A percentile compares a stretch with the other conserved stretches of the same genome.
These are phyloP conservation scores for Buceros bicornis DNA, from an alignment of 2,797 vertebrate genomes.

Conservation along the genomic window DNA sequence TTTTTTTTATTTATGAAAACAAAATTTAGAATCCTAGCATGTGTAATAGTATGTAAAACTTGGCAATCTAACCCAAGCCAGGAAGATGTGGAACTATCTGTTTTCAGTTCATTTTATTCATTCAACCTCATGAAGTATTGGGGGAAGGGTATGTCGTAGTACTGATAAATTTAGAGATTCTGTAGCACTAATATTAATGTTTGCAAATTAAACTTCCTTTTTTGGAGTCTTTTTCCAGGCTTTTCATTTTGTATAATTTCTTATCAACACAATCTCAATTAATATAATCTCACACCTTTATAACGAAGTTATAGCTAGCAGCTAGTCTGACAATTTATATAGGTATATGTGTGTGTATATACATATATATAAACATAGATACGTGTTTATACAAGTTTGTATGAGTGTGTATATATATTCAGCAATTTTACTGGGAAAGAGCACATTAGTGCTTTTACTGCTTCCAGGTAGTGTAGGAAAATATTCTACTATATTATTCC, in stretches of 20 bases:
- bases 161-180: background rate
- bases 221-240: background rate
- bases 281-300: background rate
- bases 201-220: conserved; percentile 10
- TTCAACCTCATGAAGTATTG: background rate
- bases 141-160: background rate
- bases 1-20: conserved; percentile 6
- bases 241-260: conserved; percentile 23
- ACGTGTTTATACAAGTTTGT: background rate
- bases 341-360: background rate
- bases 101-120: background rate
- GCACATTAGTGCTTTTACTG: background rate
- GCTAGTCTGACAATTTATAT: background rate
- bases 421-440: conserved; percentile 38
- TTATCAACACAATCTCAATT: background rate
- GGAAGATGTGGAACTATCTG: background rate
- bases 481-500: background rate
- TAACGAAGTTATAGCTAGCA: background rate
- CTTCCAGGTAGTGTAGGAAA: background rate
- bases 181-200: background rate
- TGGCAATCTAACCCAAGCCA: background rate
- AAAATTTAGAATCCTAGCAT: background rate
- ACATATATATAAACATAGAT: background rate
- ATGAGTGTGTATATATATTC: background rate
- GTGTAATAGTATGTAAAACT: conserved; percentile 2